These are phyloP conservation scores for Hanleya hanleyi DNA, from an alignment of 2,888 invertebrate genomes.

Conservation along the genomic window DNA sequence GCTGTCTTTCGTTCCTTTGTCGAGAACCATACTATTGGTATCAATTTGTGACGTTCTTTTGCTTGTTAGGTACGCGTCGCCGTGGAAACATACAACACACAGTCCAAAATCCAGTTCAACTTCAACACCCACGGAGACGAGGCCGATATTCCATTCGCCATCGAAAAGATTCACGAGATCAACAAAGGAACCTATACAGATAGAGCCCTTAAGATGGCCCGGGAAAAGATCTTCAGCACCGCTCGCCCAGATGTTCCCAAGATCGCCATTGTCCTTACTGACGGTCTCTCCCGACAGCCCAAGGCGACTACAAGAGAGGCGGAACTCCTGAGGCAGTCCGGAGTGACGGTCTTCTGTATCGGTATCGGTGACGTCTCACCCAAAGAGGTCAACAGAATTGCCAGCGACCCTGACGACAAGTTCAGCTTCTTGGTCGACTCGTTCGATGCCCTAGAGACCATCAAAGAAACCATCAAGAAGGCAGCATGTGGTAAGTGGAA, in stretches of 20 bases:
- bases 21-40: too few species aligned
- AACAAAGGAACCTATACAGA: background rate
- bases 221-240: background rate
- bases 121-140: conserved; percentile 5
- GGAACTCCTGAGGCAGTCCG: background rate
- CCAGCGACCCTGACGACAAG: background rate
- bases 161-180: background rate
- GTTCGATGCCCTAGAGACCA: background rate
- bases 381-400: background rate
- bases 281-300: background rate
- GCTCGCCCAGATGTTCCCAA: background rate
- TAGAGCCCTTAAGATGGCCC: background rate
- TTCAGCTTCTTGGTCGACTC: background rate
- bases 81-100: conserved; percentile 2
- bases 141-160: conserved; percentile 1
- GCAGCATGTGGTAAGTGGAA: background rate
- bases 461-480: background rate
- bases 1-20: too few species aligned
- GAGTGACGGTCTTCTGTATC: conserved; percentile 1
- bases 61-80: background rate
- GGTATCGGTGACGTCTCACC: conserved; percentile 8
- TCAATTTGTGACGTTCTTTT: too few species aligned
- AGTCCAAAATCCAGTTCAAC: conserved; percentile 2
- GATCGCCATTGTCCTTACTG: background rate
- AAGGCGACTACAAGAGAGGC: background rate